phyloP scores from a whole-genome alignment of 1,140 invertebrate species.

The Drosophila orosa region DNA sequence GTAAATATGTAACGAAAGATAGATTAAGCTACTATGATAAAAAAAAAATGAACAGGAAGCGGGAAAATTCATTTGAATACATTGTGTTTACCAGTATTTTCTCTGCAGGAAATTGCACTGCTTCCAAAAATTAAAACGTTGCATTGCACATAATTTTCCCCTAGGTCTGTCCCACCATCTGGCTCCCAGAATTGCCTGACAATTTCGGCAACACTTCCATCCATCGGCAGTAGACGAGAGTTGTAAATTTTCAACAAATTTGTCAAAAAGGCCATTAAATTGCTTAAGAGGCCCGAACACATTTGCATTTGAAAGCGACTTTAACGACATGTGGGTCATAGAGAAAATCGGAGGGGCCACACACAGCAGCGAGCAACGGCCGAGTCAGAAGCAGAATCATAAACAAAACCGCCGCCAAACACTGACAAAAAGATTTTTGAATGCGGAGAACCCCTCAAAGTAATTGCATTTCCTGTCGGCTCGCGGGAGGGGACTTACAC shows the following conservation, averaged over 20 bases:
- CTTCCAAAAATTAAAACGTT: constrained; percentile 20
- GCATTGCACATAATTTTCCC: not conserved
- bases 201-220: constrained; percentile 39
- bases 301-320: constrained; percentile 40
- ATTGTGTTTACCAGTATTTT: not conserved
- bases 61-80: not conserved
- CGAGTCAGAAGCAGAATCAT: constrained; percentile 32
- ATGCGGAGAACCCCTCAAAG: constrained; percentile 38
- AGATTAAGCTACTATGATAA: not conserved
- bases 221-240: constrained; percentile 32
- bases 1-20: not conserved
- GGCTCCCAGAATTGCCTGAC: constrained; percentile 13
- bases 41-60: not conserved
- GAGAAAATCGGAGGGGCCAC: constrained; percentile 29
- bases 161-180: constrained; percentile 13
- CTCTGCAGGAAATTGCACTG: not conserved
- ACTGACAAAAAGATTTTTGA: constrained; percentile 31
- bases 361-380: constrained; percentile 37
- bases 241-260: constrained; percentile 59
- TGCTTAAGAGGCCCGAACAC: constrained; percentile 21
- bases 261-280: constrained; percentile 54
- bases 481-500: constrained; percentile 24
- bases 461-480: constrained; percentile 60
- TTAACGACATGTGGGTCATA: constrained; percentile 50
- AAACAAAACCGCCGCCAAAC: constrained; percentile 52